Base-by-base conservation (phyloP, 1,140 invertebrate species). In the Saccostrea echinata region DNA sequence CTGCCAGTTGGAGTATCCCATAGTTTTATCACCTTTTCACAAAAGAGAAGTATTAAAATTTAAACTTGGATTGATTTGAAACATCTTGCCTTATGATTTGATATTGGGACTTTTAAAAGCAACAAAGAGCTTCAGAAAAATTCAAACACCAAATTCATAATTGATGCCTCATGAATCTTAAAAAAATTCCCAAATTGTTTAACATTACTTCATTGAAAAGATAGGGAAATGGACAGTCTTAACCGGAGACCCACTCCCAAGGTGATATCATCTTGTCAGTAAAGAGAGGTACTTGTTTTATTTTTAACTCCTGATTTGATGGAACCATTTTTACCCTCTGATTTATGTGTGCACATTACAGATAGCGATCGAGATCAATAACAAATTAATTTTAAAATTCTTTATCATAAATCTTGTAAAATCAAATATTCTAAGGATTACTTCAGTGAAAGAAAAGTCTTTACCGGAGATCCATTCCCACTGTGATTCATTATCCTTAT, bases 381-480 rank as follows among this genome's bases (percentile, higher is more conserved):
- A 53, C 52, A 8, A 8, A 53, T 53, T 53, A 12, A 53, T 53
- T 4, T 53, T 53, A 53, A 57, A 16, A 18, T 57, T 16, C 55
- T 11, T 0, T 16, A 13, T 21, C 9, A 18, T 18, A 57, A 21
- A 13, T 18, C 13, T 21, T 3, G n/a, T 9, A 12, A 30, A 33
- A 71, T 71, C n/a, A 30, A 30, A 30, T 24, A 13, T 24, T 71
- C 27, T 24, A 11, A 24, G 0, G 24, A 11, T 24, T 71, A 11
- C 9, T 13, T 71, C 61, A 16, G n/a, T 71, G 16, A 27, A 3
- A 9, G 16, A 9, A 18, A 21, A 43, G 12, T 33, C 12, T 35
- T 83, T 83, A 83, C 81, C 81, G 6, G 81, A 12, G n/a, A 83
- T 16, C 81, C 81, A 83, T 12, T 52, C 81, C 81, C 81, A 83